Base-by-base conservation (phyloP, 2,113 vertebrate species). In the Chitala chitala region DNA sequence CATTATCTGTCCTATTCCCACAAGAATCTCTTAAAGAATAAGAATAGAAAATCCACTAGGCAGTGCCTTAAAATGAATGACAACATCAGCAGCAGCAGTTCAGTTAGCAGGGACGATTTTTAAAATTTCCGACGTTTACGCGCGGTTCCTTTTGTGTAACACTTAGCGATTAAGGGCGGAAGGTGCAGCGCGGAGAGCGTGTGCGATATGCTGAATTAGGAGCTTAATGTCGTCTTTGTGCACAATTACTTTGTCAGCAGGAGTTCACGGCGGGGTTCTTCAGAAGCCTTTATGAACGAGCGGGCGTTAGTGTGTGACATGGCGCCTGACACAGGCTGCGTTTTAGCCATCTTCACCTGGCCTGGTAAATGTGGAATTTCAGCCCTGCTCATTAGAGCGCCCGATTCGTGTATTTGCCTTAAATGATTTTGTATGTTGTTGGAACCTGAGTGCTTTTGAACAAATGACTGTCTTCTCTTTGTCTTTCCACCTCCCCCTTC, bases 231-330 rank as follows among this genome's bases (percentile, higher is more conserved):
- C 3, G 33, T 48, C 40, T 61, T 59, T 38, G 40, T 58, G 38
- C n/a, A 40, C 53, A 46, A 54, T 59, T 29, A 24, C 22, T 59
- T 29, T 59, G 38, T n/a, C 38, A 72, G 54, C 22, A 20, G 71
- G 54, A 33, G 20, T 7, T 31, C 31, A 33, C 17, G 13, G n/a
- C 20, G 40, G 56, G 69, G 59, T 72, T 40, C 59, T 38, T 65
- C 59, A 75, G n/a, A n/a, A n/a, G n/a, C 73, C 73, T 75, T 53
- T 46, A 78, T 59, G 46, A 24, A 36, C 66, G 61, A 59, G 46
- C 69, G 61, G 42, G 59, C 77, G 71, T 36, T 56, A 69, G 36
- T 66, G 64, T 38, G 26, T 74, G 48, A 74, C 73, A 65, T 40
- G 54, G 50, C 29, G 69, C 64, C 75, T 65, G 50, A 10, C 38